Evolutionary conservation across 2,888 invertebrate genomes (phyloP).

Genomic region (Apamea monoglypha): DNA sequence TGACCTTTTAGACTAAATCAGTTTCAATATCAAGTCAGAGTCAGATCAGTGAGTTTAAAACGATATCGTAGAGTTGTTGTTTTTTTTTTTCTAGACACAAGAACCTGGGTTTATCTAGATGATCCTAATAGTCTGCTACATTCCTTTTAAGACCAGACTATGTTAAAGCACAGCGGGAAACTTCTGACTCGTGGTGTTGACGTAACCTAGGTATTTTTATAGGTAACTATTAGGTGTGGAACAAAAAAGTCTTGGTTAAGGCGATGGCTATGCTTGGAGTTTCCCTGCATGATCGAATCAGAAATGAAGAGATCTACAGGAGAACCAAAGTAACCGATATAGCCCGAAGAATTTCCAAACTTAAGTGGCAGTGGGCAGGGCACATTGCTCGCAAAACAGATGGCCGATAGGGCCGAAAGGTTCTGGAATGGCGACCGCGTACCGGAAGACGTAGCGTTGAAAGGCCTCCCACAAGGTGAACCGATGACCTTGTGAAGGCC

Average conservation of each 20-base stretch:
- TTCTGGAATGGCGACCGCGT: too few species aligned
- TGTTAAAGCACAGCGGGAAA: slow-evolving; percentile 41
- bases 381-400: too few species aligned
- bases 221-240: neutral
- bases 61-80: too few species aligned
- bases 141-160: slow-evolving; percentile 20
- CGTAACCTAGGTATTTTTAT: slow-evolving; percentile 31
- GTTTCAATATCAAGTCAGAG: neutral
- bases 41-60: neutral
- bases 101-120: slow-evolving; percentile 1
- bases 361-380: too few species aligned
- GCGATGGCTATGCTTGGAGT: neutral
- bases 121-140: slow-evolving; percentile 1
- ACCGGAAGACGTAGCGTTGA: too few species aligned
- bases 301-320: too few species aligned
- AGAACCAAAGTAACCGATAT: too few species aligned
- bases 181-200: neutral
- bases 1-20: neutral
- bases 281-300: too few species aligned
- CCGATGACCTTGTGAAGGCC: too few species aligned
- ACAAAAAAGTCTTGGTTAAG: slow-evolving; percentile 10
- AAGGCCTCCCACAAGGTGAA: too few species aligned
- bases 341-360: too few species aligned
- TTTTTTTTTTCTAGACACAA: neutral
- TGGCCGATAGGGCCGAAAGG: too few species aligned